A percentile compares a stretch with the other conserved stretches of the same genome.
Conservation (phyloP, 2,113 vertebrate genomes). For the Holacanthus passer region DNA sequence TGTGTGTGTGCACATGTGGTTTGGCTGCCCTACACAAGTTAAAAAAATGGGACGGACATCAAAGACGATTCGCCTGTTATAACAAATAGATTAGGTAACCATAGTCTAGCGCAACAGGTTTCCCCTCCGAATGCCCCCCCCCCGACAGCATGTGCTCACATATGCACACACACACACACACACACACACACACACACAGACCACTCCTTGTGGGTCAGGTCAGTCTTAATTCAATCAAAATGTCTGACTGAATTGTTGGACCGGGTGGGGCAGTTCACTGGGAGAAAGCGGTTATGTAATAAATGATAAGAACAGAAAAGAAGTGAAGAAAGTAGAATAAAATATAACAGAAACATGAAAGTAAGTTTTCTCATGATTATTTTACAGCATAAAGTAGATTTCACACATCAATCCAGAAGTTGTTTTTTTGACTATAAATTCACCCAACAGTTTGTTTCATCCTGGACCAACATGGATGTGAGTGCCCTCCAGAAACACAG, state of each 20-base stretch:
- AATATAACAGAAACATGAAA: not conserved
- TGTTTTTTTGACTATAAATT: not conserved
- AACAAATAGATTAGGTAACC: slow-evolving; percentile 58
- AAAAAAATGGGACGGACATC: slow-evolving; percentile 37
- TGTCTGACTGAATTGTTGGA: slow-evolving; percentile 38
- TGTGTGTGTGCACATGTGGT: slow-evolving; percentile 14
- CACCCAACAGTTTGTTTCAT: not conserved
- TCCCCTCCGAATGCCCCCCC: not conserved
- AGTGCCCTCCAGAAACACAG: not conserved
- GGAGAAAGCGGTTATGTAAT: slow-evolving; percentile 21
- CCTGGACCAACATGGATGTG: not conserved
- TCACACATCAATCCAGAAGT: no score
- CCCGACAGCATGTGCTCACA: no score
- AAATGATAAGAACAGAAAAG: slow-evolving; percentile 12
- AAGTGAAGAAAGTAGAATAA: not conserved
- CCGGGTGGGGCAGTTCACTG: slow-evolving; percentile 39
- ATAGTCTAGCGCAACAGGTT: slow-evolving; percentile 18
- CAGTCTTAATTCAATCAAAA: slow-evolving; percentile 55
- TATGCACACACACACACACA: not conserved
- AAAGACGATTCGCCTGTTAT: slow-evolving; percentile 38
- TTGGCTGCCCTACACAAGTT: slow-evolving; percentile 2
- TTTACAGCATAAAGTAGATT: not conserved
- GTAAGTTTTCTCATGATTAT: not conserved
- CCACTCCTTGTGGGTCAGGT: slow-evolving; percentile 41
- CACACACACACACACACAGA: slow-evolving; percentile 15